Percentiles rank a stretch among this genome's conserved stretches.
Evolutionary conservation across 2,113 vertebrate species (phyloP).

Genomic region (Cyphomyrus discorhynchus): DNA sequence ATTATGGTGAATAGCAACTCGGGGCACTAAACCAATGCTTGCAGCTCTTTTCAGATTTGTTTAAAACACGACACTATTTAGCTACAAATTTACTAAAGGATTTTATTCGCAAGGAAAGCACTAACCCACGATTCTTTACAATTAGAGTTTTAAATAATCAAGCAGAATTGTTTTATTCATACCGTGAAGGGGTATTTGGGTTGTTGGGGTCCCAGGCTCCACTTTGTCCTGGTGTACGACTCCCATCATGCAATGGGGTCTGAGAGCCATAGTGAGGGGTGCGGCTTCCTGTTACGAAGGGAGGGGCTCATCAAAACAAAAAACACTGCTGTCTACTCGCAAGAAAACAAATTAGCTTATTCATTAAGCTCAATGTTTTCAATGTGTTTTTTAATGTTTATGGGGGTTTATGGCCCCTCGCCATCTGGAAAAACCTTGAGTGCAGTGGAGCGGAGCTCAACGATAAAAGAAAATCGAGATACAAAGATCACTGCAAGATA

Average conservation of each 20-base stretch:
- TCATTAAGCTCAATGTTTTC: neutral
- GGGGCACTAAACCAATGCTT: neutral
- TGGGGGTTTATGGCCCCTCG: neutral
- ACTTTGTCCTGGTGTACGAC: slow-evolving; percentile 86
- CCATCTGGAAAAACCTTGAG: neutral
- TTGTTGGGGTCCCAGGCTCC: slow-evolving; percentile 92
- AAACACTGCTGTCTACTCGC: neutral
- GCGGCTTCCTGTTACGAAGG: slow-evolving; percentile 63
- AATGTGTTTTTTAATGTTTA: neutral
- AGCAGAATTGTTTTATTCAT: neutral
- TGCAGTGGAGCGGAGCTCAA: neutral
- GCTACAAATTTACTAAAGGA: neutral
- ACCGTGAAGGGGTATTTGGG: slow-evolving; percentile 89
- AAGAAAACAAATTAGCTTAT: neutral
- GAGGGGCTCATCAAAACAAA: neutral
- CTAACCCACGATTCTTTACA: neutral
- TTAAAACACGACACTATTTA: neutral
- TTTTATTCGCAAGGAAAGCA: neutral
- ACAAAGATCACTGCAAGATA: neutral
- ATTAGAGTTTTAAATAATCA: neutral
- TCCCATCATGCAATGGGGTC: slow-evolving; percentile 85
- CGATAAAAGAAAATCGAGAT: neutral
- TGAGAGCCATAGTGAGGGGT: slow-evolving; percentile 90
- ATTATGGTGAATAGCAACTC: neutral
- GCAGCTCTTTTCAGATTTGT: neutral